phyloP scores from a whole-genome alignment of 2,888 invertebrate species.

The Prionchulus punctatus region DNA sequence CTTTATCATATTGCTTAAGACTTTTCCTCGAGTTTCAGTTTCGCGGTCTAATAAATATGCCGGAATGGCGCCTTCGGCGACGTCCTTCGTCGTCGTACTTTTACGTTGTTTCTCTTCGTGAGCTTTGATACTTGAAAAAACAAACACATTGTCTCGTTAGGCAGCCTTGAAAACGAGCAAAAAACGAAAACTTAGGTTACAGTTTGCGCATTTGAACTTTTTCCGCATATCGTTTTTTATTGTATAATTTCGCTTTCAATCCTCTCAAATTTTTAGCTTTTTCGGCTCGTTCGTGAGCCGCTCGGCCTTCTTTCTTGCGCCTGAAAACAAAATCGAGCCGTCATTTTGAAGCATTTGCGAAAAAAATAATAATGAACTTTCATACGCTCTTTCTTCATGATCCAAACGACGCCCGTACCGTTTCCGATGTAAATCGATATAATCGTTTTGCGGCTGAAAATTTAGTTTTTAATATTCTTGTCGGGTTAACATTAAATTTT shows the following conservation, averaged over 20 bases:
- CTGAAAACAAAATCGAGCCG: conserved; percentile 21
- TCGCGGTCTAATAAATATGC: conserved; percentile 94
- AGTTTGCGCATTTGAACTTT: conserved; percentile 99
- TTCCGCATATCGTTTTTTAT: conserved; percentile 87
- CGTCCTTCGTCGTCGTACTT: conserved; percentile 49
- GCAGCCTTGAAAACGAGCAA: not conserved
- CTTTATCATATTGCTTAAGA: conserved; percentile 95
- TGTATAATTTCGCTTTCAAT: conserved; percentile 89
- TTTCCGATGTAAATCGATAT: conserved; percentile 92
- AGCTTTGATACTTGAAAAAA: conserved; percentile 53
- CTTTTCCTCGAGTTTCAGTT: conserved; percentile 77
- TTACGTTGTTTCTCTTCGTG: conserved; percentile 87
- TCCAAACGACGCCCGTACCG: conserved; percentile 86
- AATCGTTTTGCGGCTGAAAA: conserved; percentile 84
- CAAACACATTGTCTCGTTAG: not conserved
- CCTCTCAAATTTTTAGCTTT: conserved; percentile 81
- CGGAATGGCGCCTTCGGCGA: conserved; percentile 77
- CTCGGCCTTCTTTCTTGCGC: conserved; percentile 80
- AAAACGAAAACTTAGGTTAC: conserved; percentile 14
- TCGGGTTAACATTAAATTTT: no score
- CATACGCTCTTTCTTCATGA: conserved; percentile 81
- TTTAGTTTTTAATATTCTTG: not conserved
- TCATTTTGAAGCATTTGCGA: not conserved
- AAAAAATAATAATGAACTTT: not conserved
- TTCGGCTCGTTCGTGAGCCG: conserved; percentile 73